These are phyloP conservation scores for Conus ventricosus DNA, from an alignment of 1,140 invertebrate species.

Conservation along the genomic window DNA sequence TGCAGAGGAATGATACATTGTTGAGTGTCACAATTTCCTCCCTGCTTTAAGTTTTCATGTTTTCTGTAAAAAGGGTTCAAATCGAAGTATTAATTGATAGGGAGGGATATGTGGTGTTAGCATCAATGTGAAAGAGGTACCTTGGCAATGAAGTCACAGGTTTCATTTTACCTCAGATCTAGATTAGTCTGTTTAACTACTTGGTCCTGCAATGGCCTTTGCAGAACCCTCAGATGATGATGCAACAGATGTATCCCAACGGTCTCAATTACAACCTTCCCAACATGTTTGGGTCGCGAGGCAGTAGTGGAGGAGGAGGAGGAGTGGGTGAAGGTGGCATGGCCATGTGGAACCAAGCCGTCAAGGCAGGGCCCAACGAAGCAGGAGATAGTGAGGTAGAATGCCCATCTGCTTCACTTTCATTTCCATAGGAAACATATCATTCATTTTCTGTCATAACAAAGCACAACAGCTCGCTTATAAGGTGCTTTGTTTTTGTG, in stretches of 20 bases:
- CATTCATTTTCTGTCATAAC: no score
- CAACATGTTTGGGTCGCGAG: constrained; percentile 23
- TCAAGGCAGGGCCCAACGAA: constrained; percentile 35
- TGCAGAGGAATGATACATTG: no score
- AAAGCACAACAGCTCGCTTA: no score
- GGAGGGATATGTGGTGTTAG: no score
- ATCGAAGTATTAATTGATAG: no score
- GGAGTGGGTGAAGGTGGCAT: neutral
- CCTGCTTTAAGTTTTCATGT: no score
- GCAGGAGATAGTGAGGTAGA: constrained; percentile 38
- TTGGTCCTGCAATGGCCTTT: constrained; percentile 22
- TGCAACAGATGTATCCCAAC: constrained; percentile 33
- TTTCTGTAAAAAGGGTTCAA: no score
- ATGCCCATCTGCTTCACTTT: neutral
- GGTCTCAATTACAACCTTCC: constrained; percentile 27
- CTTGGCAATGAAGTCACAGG: neutral
- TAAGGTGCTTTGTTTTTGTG: no score
- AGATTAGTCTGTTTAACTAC: neutral
- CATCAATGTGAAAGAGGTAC: no score
- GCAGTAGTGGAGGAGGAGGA: constrained; percentile 32
- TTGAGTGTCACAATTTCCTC: no score
- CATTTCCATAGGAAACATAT: neutral
- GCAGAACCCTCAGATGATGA: constrained; percentile 36
- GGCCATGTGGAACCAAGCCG: constrained; percentile 35
- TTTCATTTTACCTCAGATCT: neutral